Evolutionary conservation across 2,797 vertebrate species (phyloP).

Genomic region (Knipowitschia caucasica): DNA sequence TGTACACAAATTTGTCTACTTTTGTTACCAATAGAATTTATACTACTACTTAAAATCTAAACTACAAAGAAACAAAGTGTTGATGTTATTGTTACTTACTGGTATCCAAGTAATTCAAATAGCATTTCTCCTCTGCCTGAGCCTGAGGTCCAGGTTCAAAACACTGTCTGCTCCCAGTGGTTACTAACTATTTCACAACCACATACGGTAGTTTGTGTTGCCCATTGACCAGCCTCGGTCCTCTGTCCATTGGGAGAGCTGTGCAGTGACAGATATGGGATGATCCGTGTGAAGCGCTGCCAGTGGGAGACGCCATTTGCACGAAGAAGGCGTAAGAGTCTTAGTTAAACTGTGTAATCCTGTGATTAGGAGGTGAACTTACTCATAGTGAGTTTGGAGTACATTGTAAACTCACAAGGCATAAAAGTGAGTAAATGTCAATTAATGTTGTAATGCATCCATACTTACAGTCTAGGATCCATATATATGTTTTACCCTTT

Average conservation of each 20-base stretch:
- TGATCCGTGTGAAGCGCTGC: conserved; percentile 58
- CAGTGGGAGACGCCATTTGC: conserved; percentile 60
- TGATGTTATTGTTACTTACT: conserved; percentile 22
- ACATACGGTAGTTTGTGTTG: conserved; percentile 30
- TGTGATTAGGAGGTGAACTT: conserved; percentile 62
- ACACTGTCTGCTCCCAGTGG: conserved; percentile 8
- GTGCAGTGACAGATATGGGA: conserved; percentile 29
- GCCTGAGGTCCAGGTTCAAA: conserved; percentile 13
- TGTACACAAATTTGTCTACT: conserved; percentile 20
- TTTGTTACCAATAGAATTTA: too few relatives aligned
- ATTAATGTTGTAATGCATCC: too few relatives aligned
- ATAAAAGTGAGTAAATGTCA: neutral
- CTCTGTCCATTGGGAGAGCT: conserved; percentile 22
- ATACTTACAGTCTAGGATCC: too few relatives aligned
- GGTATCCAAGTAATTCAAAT: conserved; percentile 1
- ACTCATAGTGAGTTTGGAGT: conserved; percentile 10
- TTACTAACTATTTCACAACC: conserved; percentile 20
- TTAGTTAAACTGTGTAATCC: conserved; percentile 72
- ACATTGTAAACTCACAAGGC: conserved; percentile 12
- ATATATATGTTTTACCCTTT: too few relatives aligned
- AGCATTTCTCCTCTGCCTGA: conserved; percentile 19
- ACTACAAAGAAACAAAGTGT: neutral
- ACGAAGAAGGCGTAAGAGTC: conserved; percentile 66
- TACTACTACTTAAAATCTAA: too few relatives aligned
- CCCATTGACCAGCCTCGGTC: conserved; percentile 21